Conservation (phyloP, 2,113 vertebrate species). For the Atractosteus spatula region DNA sequence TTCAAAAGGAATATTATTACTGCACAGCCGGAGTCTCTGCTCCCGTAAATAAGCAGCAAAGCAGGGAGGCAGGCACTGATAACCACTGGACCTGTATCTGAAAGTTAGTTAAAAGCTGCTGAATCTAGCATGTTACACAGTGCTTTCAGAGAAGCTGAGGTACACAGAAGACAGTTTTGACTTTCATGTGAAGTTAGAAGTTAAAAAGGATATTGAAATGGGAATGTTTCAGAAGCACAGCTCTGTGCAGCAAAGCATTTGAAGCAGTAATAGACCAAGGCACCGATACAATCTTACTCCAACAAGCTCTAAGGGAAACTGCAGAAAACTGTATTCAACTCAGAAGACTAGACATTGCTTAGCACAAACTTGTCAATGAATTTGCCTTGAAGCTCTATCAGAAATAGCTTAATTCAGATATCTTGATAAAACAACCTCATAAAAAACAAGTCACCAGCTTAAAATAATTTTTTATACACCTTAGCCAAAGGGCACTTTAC, state of each 20-base stretch:
- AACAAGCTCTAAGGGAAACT: conserved; percentile 25
- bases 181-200: conserved; percentile 27
- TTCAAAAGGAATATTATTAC: conserved; percentile 4
- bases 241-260: conserved; percentile 26
- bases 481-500: neutral
- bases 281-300: conserved; percentile 32
- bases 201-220: conserved; percentile 49
- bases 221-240: conserved; percentile 33
- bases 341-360: conserved; percentile 13
- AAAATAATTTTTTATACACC: neutral
- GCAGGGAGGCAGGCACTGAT: neutral
- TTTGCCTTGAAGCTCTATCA: conserved; percentile 7
- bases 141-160: neutral
- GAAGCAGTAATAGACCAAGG: conserved; percentile 16
- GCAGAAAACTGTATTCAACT: conserved; percentile 27
- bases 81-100: neutral
- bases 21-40: neutral
- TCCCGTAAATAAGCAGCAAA: neutral
- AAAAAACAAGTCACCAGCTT: neutral
- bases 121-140: neutral
- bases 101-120: conserved; percentile 4
- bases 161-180: neutral
- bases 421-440: neutral
- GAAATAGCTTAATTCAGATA: neutral
- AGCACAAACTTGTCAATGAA: neutral